Conservation (phyloP, 2,113 vertebrate genomes). For the Rafetus swinhoei region DNA sequence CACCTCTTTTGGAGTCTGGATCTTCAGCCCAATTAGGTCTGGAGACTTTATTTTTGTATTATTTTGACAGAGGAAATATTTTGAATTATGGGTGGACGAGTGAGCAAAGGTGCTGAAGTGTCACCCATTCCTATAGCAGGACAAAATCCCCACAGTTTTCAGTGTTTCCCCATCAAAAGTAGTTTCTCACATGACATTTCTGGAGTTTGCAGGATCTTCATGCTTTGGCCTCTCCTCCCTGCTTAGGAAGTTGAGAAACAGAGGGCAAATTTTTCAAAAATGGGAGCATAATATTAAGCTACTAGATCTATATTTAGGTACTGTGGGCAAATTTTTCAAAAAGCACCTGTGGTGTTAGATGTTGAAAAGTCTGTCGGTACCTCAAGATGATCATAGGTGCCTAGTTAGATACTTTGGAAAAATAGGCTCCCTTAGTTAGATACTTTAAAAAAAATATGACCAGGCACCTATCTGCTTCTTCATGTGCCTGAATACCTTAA, state of each 20-base stretch:
- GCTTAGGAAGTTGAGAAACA: background rate
- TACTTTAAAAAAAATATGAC: background rate
- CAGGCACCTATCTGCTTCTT: fast-evolving
- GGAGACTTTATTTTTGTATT: background rate
- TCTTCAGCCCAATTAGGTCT: background rate
- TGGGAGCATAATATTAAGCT: too few species aligned
- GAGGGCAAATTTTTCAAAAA: too few species aligned
- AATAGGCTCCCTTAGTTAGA: too few species aligned
- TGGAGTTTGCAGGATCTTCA: background rate
- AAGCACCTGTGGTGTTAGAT: background rate
- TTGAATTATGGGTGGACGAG: background rate
- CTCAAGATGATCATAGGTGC: background rate
- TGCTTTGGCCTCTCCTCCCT: background rate
- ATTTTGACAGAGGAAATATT: background rate
- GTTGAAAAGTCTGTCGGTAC: background rate
- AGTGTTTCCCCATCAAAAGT: background rate
- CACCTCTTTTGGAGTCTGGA: background rate
- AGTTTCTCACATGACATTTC: background rate
- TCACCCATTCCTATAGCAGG: background rate
- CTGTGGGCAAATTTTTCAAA: background rate
- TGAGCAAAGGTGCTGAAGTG: fast-evolving
- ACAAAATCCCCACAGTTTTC: fast-evolving
- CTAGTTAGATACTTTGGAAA: background rate
- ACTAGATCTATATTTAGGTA: too few species aligned
- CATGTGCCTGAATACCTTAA: fast-evolving